Evolutionary conservation across 2,797 vertebrate genomes (phyloP).

Genomic region (Eospalax fontanierii): DNA sequence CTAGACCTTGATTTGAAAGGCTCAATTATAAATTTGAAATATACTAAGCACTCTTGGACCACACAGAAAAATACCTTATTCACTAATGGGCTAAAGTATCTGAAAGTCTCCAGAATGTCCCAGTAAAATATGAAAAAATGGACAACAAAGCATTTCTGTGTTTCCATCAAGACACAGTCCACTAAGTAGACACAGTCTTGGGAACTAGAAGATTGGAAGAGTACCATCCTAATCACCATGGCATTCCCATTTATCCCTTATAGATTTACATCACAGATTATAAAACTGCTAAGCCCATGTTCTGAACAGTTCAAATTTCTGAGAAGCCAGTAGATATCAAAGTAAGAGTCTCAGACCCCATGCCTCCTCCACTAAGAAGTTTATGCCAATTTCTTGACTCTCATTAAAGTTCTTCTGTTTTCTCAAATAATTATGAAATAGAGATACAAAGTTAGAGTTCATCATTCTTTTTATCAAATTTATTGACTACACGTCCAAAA

Average conservation of each 20-base stretch:
- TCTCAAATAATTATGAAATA: neutral
- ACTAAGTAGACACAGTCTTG: neutral
- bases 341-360: neutral
- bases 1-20: neutral
- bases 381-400: neutral
- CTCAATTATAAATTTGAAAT: neutral
- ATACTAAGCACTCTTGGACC: neutral
- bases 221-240: neutral
- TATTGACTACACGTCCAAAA: neutral
- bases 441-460: neutral
- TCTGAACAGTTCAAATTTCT: neutral
- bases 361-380: fast-evolving
- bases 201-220: neutral
- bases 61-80: neutral
- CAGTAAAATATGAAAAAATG: neutral
- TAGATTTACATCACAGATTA: neutral
- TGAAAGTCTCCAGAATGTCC: neutral
- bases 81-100: neutral
- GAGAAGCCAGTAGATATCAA: neutral
- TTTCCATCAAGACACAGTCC: neutral
- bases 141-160: neutral
- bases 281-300: neutral
- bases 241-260: neutral
- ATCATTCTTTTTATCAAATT: neutral
- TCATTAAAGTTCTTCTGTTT: neutral